Base-by-base conservation (phyloP, 1,140 invertebrate species). In the Diorhabda carinulata region DNA sequence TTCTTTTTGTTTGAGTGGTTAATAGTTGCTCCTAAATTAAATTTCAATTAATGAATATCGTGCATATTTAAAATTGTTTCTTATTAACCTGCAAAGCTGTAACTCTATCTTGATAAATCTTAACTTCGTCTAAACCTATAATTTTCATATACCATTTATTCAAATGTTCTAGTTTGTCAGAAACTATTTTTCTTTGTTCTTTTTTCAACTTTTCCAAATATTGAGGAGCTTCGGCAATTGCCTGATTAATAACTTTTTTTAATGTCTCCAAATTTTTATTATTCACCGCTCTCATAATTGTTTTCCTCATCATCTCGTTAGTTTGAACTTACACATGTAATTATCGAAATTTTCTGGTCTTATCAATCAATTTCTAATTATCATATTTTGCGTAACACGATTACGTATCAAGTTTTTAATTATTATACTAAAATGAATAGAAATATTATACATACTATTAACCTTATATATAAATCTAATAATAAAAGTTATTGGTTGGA, bases 111-210 rank as follows among this genome's bases (percentile, higher is more conserved):
- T 84, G 83, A 64, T 81, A 80, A 43, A 81, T 72, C 69, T 80
- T 76, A 40, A 84, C 81, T 77, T 84, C 82, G 70, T 83, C 81
- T 70, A 84, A 73, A 10, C 83, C 83, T 43, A 83, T 81, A 3
- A 83, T 47, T 69, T 78, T 74, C 66, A 81, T 82, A 72, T 84
- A 84, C 81, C 82, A 84, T 61, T 74, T 72, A 52, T 83, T 80
- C 57, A 83, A 61, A 66, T 79, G 74, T 43, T 65, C 73, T 57
- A 82, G 70, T 76, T 82, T 82, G 9, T 78, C 64, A 47, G 70
- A 74, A 44, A 77, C 52, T 64, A 61, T 77, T 52, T 72, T 74
- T 59, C 66, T 72, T 68, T 74, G 63, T 5, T 70, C 69, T 43
- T 72, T 67, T 68, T 72, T 74, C 3, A 66, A 62, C 4, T 61